A percentile compares a stretch with the other conserved stretches of the same genome.
Evolutionary conservation across 2,113 vertebrate genomes (phyloP).

Genomic region (Shinisaurus crocodilurus): DNA sequence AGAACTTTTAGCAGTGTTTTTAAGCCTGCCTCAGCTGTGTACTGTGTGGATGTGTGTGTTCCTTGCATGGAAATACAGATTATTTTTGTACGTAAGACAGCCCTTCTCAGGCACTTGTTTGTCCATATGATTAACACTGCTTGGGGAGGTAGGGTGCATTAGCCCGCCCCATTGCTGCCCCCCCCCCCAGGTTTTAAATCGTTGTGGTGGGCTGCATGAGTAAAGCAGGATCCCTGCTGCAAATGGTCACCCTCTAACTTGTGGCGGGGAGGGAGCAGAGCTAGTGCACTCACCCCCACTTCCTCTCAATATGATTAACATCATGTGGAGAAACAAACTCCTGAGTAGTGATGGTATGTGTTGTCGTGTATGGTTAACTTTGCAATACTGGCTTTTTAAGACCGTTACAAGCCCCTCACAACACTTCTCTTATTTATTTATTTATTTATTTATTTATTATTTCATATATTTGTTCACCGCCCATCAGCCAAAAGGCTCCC

Average conservation of each 20-base stretch:
- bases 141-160: background rate
- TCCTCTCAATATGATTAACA: background rate
- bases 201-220: background rate
- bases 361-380: background rate
- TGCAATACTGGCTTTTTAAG: slow-evolving; percentile 1
- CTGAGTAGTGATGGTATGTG: background rate
- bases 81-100: background rate
- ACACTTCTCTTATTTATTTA: background rate
- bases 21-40: background rate
- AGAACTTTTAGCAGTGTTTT: background rate
- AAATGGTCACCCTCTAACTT: background rate
- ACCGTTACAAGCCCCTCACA: background rate
- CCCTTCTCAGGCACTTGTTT: background rate
- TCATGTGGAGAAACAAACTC: background rate
- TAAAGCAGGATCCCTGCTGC: no score
- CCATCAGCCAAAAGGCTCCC: no score
- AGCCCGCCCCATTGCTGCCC: background rate
- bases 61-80: background rate
- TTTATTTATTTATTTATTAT: no score
- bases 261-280: background rate
- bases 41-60: background rate
- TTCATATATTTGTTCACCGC: no score
- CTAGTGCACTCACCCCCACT: background rate
- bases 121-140: background rate
- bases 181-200: background rate